Evolutionary conservation across 53 echinoderm and acorn worm species (phyloP).

Genomic region (Holothuria leucospilota): DNA sequence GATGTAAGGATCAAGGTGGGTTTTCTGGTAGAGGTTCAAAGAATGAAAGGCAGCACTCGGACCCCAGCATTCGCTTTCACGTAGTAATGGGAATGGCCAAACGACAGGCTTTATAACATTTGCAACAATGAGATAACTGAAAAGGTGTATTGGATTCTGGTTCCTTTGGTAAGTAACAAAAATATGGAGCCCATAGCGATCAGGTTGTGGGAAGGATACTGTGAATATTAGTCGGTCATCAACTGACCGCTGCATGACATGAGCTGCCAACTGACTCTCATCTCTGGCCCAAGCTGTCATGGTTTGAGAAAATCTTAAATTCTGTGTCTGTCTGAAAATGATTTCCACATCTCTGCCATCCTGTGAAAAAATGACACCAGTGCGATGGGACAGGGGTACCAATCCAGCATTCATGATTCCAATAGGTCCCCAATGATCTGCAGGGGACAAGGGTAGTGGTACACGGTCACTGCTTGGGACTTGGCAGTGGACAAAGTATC

Average conservation of each 20-base stretch:
- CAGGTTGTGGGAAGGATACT: constrained; percentile 64
- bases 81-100: constrained; percentile 62
- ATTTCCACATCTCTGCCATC: constrained; percentile 62
- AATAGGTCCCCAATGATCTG: constrained; percentile 93
- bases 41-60: constrained; percentile 55
- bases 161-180: constrained; percentile 67
- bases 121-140: constrained; percentile 88
- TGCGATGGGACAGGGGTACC: constrained; percentile 73
- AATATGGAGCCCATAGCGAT: constrained; percentile 88
- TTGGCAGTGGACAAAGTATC: constrained; percentile 65
- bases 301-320: constrained; percentile 66
- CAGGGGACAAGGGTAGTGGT: constrained; percentile 75
- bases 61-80: constrained; percentile 62
- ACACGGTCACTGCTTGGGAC: constrained; percentile 70
- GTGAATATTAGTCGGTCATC: constrained; percentile 69
- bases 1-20: constrained; percentile 79
- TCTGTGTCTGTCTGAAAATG: constrained; percentile 62
- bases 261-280: constrained; percentile 46
- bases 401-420: constrained; percentile 83
- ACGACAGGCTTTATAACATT: constrained; percentile 44
- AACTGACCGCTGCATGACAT: constrained; percentile 72
- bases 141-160: constrained; percentile 71
- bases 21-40: constrained; percentile 68
- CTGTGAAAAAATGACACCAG: constrained; percentile 73
- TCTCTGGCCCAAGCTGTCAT: constrained; percentile 66